phyloP scores from a whole-genome alignment of 1,140 invertebrate species.

The Monochamus saltuarius region DNA sequence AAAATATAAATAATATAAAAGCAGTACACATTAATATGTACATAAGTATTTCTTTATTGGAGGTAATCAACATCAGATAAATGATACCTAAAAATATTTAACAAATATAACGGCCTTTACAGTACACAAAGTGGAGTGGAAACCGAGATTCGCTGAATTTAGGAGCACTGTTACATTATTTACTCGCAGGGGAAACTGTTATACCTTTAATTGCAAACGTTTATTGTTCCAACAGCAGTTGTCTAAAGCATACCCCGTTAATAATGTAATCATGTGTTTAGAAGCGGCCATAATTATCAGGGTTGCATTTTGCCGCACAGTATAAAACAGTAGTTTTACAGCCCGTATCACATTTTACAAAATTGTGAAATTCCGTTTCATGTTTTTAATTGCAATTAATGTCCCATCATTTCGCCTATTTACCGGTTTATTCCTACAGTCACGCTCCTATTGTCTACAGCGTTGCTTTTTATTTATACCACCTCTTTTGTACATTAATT shows the following conservation, averaged over 20 bases:
- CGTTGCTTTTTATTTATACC: too few relatives aligned
- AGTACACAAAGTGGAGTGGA: background rate
- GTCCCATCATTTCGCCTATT: background rate
- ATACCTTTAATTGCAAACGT: slow-evolving; percentile 14
- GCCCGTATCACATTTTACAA: slow-evolving; percentile 2
- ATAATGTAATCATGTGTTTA: slow-evolving; percentile 10
- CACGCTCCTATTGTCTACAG: background rate
- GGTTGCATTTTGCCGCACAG: background rate
- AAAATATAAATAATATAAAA: too few relatives aligned
- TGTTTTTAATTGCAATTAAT: background rate
- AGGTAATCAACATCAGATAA: too few relatives aligned
- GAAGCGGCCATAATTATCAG: background rate
- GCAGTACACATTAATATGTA: too few relatives aligned
- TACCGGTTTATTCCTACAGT: too few relatives aligned
- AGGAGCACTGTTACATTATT: background rate
- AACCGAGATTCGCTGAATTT: background rate
- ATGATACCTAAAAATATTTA: too few relatives aligned
- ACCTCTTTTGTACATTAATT: too few relatives aligned
- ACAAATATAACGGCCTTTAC: too few relatives aligned
- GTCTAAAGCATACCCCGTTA: background rate
- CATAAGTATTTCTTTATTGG: too few relatives aligned
- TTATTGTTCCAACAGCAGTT: slow-evolving; percentile 3
- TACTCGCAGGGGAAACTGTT: background rate
- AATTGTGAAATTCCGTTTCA: background rate
- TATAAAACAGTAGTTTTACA: background rate